Percentiles rank a stretch among this genome's conserved stretches.
Evolutionary conservation across 2,888 invertebrate species (phyloP).

Genomic region (Ochlodes sylvanus): DNA sequence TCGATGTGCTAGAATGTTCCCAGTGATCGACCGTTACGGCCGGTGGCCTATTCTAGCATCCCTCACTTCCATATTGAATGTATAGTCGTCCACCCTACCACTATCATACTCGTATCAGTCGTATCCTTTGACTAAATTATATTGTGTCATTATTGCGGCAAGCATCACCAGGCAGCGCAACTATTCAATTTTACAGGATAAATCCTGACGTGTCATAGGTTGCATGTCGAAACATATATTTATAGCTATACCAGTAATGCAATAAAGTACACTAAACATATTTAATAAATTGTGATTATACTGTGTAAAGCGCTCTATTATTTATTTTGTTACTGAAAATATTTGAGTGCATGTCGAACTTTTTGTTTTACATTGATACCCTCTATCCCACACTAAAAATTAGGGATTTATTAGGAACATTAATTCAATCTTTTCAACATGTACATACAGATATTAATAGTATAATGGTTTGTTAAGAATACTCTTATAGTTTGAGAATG

Average conservation of each 20-base stretch:
- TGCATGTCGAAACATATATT: constrained; percentile 48
- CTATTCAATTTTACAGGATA: neutral
- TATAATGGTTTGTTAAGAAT: too few species aligned
- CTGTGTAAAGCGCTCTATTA: constrained; percentile 48
- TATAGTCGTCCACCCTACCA: neutral
- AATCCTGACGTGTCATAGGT: constrained; percentile 20
- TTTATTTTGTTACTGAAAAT: constrained; percentile 34
- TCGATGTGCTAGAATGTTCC: neutral
- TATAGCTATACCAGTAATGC: constrained; percentile 53
- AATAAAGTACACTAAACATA: constrained; percentile 57
- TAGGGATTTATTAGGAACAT: too few species aligned
- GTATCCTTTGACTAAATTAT: constrained; percentile 7
- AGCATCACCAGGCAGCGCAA: constrained; percentile 18
- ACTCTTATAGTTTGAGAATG: too few species aligned
- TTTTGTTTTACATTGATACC: neutral
- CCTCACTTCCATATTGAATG: constrained; percentile 13
- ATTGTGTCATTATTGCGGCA: constrained; percentile 24
- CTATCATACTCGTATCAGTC: neutral
- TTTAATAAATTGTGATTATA: constrained; percentile 62
- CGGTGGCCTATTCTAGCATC: neutral
- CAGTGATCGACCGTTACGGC: neutral
- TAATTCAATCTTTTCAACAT: too few species aligned
- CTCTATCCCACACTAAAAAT: too few species aligned
- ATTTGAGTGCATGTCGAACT: constrained; percentile 15
- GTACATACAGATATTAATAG: too few species aligned